Percentiles rank a stretch among this genome's conserved stretches.
phyloP scores from a whole-genome alignment of 2,888 invertebrate genomes.

The Shargacucullia verbasci region DNA sequence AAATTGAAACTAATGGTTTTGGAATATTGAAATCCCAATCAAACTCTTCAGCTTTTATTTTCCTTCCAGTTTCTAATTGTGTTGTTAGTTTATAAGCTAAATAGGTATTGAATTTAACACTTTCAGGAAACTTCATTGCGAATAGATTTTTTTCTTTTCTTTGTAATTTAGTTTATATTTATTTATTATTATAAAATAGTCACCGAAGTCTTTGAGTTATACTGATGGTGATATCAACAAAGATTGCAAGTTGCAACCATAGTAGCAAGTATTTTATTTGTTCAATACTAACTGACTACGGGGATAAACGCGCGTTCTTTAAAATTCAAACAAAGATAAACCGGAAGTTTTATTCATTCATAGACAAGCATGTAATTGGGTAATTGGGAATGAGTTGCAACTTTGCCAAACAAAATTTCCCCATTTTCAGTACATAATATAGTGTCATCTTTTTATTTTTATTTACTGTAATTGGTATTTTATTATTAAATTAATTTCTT shows the following conservation, averaged over 20 bases:
- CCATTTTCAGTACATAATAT: neutral
- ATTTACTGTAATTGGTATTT: too few species aligned
- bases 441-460: too few species aligned
- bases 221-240: constrained; percentile 4
- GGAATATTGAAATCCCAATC: constrained; percentile 85
- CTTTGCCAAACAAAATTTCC: constrained; percentile 24
- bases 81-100: constrained; percentile 78
- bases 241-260: constrained; percentile 20
- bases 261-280: constrained; percentile 28
- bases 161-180: too few species aligned
- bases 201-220: neutral
- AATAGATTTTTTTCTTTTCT: neutral
- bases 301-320: constrained; percentile 2
- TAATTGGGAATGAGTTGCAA: neutral
- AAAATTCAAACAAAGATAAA: neutral
- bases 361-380: constrained; percentile 24
- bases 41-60: constrained; percentile 86
- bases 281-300: constrained; percentile 13
- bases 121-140: constrained; percentile 75
- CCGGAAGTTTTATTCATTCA: constrained; percentile 35
- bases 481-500: too few species aligned
- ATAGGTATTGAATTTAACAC: constrained; percentile 78
- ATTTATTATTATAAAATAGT: too few species aligned
- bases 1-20: constrained; percentile 81
- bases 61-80: constrained; percentile 77